Evolutionary conservation across 2,797 vertebrate species (phyloP).

Genomic region (Corythornis leucogaster): DNA sequence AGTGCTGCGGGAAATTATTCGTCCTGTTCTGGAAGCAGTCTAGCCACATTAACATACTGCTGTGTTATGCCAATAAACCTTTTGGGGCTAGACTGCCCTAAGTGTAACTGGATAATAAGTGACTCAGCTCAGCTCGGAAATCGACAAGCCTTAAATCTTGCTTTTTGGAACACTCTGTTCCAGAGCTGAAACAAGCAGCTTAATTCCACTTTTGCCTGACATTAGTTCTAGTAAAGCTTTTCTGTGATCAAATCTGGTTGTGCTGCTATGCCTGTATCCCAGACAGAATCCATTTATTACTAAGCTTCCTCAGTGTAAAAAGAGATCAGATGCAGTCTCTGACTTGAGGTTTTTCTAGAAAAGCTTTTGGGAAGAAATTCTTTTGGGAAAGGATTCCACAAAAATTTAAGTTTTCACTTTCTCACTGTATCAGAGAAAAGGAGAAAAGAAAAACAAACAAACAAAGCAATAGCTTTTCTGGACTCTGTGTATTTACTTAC

Average conservation of each 20-base stretch:
- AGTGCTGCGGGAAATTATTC: background rate
- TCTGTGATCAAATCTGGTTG: background rate
- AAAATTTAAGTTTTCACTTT: background rate
- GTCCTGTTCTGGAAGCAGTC: conserved; percentile 27
- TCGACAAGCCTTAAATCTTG: background rate
- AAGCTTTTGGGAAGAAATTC: background rate
- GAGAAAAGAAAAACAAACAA: no score
- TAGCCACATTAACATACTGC: background rate
- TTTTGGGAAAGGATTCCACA: background rate
- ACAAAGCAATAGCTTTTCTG: background rate
- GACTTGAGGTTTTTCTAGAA: background rate
- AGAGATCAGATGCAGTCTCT: background rate
- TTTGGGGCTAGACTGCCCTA: background rate
- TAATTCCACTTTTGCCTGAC: background rate
- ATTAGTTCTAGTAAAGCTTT: conserved; percentile 28
- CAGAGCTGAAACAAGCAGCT: conserved; percentile 35
- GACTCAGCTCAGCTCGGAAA: background rate
- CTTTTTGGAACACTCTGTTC: background rate
- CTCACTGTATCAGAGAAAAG: background rate
- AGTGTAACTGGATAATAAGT: conserved; percentile 28
- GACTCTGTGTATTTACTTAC: background rate
- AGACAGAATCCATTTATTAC: background rate
- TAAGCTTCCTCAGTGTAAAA: conserved; percentile 16
- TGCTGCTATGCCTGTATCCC: background rate
- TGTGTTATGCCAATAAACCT: conserved; percentile 34